Evolutionary conservation across 2,797 vertebrate species (phyloP).

Genomic region (Phyllotis vaccarum): DNA sequence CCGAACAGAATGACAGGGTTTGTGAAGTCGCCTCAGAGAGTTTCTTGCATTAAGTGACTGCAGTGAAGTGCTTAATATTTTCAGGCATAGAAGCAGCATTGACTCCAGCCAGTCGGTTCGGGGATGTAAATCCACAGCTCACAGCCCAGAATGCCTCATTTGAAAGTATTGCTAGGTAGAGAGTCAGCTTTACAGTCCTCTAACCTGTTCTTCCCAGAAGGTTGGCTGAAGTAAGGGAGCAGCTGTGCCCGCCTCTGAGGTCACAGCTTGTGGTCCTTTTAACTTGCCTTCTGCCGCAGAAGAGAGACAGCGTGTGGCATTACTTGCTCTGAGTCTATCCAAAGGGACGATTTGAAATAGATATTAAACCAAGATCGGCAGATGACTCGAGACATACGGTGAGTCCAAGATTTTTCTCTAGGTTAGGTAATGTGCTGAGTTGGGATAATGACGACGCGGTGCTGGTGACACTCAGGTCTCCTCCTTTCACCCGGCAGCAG

Average conservation of each 20-base stretch:
- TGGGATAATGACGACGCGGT: constrained; percentile 78
- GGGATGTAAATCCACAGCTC: constrained; percentile 85
- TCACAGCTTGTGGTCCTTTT: constrained; percentile 90
- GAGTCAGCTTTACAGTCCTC: constrained; percentile 82
- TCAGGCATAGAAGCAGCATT: constrained; percentile 86
- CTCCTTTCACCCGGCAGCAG: not conserved
- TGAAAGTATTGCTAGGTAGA: constrained; percentile 84
- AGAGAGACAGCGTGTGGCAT: constrained; percentile 85
- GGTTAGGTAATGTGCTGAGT: constrained; percentile 82
- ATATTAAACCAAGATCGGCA: constrained; percentile 76
- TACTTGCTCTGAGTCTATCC: constrained; percentile 71
- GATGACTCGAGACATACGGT: constrained; percentile 85
- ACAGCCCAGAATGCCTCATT: constrained; percentile 85
- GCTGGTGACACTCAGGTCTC: constrained; percentile 74
- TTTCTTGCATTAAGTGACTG: constrained; percentile 89
- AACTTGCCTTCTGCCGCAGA: constrained; percentile 91
- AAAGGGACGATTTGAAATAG: constrained; percentile 82
- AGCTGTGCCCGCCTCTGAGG: constrained; percentile 89
- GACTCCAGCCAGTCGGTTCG: constrained; percentile 85
- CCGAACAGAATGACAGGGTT: constrained; percentile 85
- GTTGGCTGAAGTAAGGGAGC: constrained; percentile 86
- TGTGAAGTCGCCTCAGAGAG: constrained; percentile 87
- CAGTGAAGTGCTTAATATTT: constrained; percentile 89
- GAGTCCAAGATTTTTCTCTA: constrained; percentile 83
- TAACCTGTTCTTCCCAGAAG: constrained; percentile 87